Conservation (phyloP, 1,140 invertebrate genomes). For the Intoshia linei region DNA sequence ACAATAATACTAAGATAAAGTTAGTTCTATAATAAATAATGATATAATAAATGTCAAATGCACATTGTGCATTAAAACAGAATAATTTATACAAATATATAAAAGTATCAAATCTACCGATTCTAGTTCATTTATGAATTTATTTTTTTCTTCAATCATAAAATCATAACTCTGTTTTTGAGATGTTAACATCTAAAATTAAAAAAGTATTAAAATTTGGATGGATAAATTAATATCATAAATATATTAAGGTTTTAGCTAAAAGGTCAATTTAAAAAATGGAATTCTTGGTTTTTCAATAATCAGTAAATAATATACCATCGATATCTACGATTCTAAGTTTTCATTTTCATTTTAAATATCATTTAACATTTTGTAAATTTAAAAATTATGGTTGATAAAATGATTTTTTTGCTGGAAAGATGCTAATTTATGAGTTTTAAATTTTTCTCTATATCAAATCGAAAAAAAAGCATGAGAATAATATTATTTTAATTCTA, state of each 20-base stretch:
- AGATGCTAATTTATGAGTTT: too few relatives aligned
- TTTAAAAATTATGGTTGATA: too few relatives aligned
- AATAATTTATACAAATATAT: slow-evolving; percentile 1
- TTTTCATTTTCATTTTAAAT: too few relatives aligned
- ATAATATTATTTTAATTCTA: too few relatives aligned
- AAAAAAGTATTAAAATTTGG: slow-evolving; percentile 10
- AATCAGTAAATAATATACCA: background rate
- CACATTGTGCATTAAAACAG: background rate
- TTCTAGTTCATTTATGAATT: slow-evolving; percentile 37
- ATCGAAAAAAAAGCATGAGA: too few relatives aligned
- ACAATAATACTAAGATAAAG: slow-evolving; percentile 1
- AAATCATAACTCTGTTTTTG: slow-evolving; percentile 34
- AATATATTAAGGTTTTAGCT: background rate
- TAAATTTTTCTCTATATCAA: too few relatives aligned
- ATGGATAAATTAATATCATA: slow-evolving; percentile 4
- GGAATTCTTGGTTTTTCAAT: slow-evolving; percentile 2
- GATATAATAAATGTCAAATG: slow-evolving; percentile 2
- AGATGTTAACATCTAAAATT: slow-evolving; percentile 17
- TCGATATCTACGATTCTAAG: too few relatives aligned
- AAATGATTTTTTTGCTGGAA: too few relatives aligned
- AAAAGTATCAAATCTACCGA: slow-evolving; percentile 10
- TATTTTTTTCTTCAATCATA: slow-evolving; percentile 39
- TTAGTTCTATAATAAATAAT: background rate
- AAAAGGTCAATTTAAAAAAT: background rate
- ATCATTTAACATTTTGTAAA: too few relatives aligned